Base-by-base conservation (phyloP, 2,113 vertebrate species). In the Stigmatopora argus region DNA sequence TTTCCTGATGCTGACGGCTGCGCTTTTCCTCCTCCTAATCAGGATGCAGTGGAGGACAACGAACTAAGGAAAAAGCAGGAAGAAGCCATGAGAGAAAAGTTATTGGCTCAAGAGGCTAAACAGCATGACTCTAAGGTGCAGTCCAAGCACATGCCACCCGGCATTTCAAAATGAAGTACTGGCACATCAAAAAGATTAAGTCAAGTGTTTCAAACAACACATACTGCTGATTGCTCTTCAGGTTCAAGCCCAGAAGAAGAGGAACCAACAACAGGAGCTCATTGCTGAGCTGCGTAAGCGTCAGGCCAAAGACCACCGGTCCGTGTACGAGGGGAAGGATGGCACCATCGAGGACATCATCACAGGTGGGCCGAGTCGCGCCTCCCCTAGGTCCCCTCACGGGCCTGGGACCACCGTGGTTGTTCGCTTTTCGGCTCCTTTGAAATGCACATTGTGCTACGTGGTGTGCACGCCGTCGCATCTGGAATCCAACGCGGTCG, bases 331-430 rank as follows among this genome's bases (percentile, higher is more conserved):
- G 86, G 96, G 95, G 83, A 98, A 98, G 78, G 96, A 98, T 0
- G 96, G 96, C 67, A 93, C 96, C 84, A 97, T 98, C 26, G 96
- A 98, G 81, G 95, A 98, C 89, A 98, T 98, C 78, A 98, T 98
- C 86, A 97, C 95, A 75, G 96, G 96, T 98, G 91, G 89, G 90
- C 65, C 74, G 63, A 78, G 83, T 26, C 70, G 71, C 64, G 41
- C 64, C 62, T 19, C 65, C 11, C 64, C 57, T 63, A 60, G 60
- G 65, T 64, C 5, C 61, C 64, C 5, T 62, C 65, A 75, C 79
- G 67, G 55, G 74, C 66, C 78, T 19, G 82, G 75, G 76, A 85
- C 88, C 76, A 88, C 87, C 44, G 86, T 91, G 80, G 90, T 91
- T 78, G 67, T 91, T 51, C 78, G 83, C 75, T 86, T 84, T 76